These are phyloP conservation scores for Biston betularia DNA, from an alignment of 2,888 invertebrate genomes.

Conservation along the genomic window DNA sequence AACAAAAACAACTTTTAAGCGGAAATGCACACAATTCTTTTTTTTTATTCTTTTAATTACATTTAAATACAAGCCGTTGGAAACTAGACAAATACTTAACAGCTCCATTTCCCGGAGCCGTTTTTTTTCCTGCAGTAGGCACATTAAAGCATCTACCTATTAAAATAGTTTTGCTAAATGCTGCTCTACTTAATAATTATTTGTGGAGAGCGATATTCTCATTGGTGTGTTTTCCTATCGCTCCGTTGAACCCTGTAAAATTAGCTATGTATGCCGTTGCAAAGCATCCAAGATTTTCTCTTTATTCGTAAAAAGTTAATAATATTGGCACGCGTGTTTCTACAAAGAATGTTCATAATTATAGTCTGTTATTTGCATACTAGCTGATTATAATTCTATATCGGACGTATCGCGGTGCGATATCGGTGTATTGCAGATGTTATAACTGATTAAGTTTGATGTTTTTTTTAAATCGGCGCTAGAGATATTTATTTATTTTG, in stretches of 20 bases:
- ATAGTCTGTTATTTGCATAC: conserved; percentile 57
- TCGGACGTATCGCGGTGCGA: conserved; percentile 33
- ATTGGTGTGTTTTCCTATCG: neutral
- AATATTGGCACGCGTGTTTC: conserved; percentile 48
- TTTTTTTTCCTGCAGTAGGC: no score
- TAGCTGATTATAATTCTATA: conserved; percentile 51
- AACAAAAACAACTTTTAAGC: no score
- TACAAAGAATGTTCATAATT: conserved; percentile 60
- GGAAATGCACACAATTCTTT: no score
- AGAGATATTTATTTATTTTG: neutral
- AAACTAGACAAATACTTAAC: no score
- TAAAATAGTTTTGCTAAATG: neutral
- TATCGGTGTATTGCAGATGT: conserved; percentile 35
- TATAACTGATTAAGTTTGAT: conserved; percentile 16
- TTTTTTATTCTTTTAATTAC: no score
- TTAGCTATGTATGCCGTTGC: conserved; percentile 44
- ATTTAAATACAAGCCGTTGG: no score
- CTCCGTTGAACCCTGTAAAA: conserved; percentile 41
- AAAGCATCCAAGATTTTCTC: conserved; percentile 63
- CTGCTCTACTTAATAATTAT: neutral
- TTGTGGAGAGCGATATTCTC: neutral
- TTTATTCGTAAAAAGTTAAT: conserved; percentile 50
- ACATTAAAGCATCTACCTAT: neutral
- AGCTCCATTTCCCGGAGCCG: no score
- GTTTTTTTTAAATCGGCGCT: no score